Evolutionary conservation across 1,140 invertebrate genomes (phyloP).

Genomic region (Euglossa dilemma): DNA sequence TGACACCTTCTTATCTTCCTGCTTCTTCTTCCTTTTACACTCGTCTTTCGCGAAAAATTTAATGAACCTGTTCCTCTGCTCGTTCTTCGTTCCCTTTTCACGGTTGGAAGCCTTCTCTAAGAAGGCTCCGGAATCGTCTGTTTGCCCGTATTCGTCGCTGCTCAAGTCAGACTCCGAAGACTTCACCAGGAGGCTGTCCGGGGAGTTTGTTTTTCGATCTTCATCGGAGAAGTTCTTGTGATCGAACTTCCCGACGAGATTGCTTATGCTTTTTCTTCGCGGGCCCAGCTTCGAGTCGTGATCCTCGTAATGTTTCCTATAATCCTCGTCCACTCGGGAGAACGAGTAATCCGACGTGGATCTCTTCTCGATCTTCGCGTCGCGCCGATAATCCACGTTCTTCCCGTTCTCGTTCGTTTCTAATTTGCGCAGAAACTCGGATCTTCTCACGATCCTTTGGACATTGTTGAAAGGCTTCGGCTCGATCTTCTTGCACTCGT

Average conservation of each 20-base stretch:
- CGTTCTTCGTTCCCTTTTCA: slow-evolving; percentile 60
- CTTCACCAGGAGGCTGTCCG: slow-evolving; percentile 78
- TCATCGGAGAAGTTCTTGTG: slow-evolving; percentile 76
- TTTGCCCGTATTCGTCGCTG: slow-evolving; percentile 80
- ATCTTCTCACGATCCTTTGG: slow-evolving; percentile 73
- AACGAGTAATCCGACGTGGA: slow-evolving; percentile 57
- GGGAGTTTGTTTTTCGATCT: slow-evolving; percentile 79
- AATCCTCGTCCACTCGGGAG: slow-evolving; percentile 56
- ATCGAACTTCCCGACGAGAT: slow-evolving; percentile 57
- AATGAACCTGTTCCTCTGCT: slow-evolving; percentile 74
- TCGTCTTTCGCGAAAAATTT: slow-evolving; percentile 79
- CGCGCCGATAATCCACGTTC: slow-evolving; percentile 46
- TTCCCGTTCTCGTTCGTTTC: slow-evolving; percentile 59
- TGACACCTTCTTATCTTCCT: slow-evolving; percentile 44
- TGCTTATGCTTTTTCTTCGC: slow-evolving; percentile 44
- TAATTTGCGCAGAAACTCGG: slow-evolving; percentile 76
- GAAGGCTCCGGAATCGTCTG: slow-evolving; percentile 80
- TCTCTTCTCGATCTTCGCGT: slow-evolving; percentile 52
- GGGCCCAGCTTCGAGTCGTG: slow-evolving; percentile 53
- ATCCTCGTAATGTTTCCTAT: slow-evolving; percentile 65
- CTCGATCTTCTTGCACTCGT: slow-evolving; percentile 70
- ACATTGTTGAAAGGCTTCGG: slow-evolving; percentile 56
- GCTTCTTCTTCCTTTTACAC: slow-evolving; percentile 60
- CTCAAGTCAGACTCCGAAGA: slow-evolving; percentile 80
- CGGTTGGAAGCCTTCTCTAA: slow-evolving; percentile 74